Conservation (phyloP, 1,140 invertebrate species). For the Oryzaephilus surinamensis region DNA sequence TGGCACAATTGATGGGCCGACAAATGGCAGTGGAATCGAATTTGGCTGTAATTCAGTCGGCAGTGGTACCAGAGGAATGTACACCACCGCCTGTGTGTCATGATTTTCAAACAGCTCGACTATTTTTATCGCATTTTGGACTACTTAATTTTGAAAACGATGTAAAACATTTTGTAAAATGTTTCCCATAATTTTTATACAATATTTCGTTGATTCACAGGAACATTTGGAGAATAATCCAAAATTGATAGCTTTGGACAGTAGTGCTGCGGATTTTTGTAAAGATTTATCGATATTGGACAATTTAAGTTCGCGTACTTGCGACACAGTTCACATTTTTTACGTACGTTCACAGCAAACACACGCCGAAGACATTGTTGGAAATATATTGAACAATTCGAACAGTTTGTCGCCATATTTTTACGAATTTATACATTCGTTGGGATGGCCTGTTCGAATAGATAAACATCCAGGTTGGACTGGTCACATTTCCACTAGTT, state of each 20-base stretch:
- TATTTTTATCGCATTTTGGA: constrained; percentile 91
- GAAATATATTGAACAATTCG: constrained; percentile 50
- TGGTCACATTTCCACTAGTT: constrained; percentile 72
- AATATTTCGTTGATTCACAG: too few species aligned
- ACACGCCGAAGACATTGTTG: constrained; percentile 64
- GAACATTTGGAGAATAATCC: constrained; percentile 23
- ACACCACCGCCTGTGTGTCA: constrained; percentile 70
- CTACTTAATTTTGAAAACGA: constrained; percentile 71
- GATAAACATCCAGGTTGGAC: constrained; percentile 81
- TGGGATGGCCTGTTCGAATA: constrained; percentile 81
- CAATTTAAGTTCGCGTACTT: constrained; percentile 69
- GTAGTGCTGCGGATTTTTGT: constrained; percentile 57
- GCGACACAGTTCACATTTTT: constrained; percentile 90
- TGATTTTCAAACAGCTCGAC: constrained; percentile 86
- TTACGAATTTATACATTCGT: constrained; percentile 64
- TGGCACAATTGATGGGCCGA: constrained; percentile 41
- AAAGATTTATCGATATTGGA: constrained; percentile 68
- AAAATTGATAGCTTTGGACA: constrained; percentile 70
- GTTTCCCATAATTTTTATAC: constrained; percentile 1
- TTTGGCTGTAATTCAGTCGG: constrained; percentile 19
- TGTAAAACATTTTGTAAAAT: constrained; percentile 35
- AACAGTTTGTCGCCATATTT: constrained; percentile 58
- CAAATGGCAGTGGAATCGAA: constrained; percentile 39
- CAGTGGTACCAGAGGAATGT: constrained; percentile 44
- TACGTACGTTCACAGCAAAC: constrained; percentile 84